phyloP scores from a whole-genome alignment of 2,888 invertebrate genomes.

The Mellilla xanthometata region DNA sequence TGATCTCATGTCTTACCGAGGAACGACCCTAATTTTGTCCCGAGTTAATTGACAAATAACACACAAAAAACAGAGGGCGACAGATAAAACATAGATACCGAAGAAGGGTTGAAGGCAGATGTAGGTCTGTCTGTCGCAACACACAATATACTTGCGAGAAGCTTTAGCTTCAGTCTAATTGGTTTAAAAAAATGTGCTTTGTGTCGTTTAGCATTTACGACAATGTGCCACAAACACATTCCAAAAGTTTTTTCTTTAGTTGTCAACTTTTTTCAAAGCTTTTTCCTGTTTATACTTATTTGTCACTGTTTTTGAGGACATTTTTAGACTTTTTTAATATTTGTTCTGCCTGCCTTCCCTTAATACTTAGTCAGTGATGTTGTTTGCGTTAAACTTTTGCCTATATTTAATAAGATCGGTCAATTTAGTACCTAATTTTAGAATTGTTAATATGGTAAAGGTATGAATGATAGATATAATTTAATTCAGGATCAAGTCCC shows the following conservation, averaged over 20 bases:
- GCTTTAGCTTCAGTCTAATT: neutral
- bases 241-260: constrained; percentile 45
- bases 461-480: too few relatives aligned
- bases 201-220: constrained; percentile 5
- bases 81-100: constrained; percentile 25
- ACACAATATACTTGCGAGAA: neutral
- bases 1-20: too few relatives aligned
- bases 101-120: constrained; percentile 14
- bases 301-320: too few relatives aligned
- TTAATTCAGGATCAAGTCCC: too few relatives aligned
- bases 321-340: too few relatives aligned
- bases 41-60: constrained; percentile 24
- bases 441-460: too few relatives aligned
- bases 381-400: too few relatives aligned
- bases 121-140: constrained; percentile 5
- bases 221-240: constrained; percentile 42
- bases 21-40: neutral
- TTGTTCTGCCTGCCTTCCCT: too few relatives aligned
- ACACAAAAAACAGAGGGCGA: constrained; percentile 9
- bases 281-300: constrained; percentile 9
- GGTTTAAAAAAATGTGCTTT: neutral
- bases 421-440: too few relatives aligned
- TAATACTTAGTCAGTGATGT: too few relatives aligned
- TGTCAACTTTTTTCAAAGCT: constrained; percentile 50
- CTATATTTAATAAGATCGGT: too few relatives aligned